phyloP scores from a whole-genome alignment of 2,113 vertebrate species.

The Taxidea taxus region DNA sequence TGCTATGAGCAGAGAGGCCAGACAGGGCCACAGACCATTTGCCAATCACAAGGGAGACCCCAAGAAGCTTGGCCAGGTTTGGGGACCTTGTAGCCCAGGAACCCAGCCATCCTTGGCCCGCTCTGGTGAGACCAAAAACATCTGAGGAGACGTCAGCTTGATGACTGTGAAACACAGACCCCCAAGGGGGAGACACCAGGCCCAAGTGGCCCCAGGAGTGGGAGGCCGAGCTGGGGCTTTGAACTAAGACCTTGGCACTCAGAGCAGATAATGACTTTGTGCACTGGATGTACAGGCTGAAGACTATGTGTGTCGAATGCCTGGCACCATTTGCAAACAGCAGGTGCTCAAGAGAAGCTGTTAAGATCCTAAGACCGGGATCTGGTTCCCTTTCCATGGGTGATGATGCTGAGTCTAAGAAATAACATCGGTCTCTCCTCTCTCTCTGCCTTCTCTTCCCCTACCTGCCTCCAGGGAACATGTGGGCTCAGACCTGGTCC shows the following conservation, averaged over 20 bases:
- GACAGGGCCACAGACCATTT: not conserved
- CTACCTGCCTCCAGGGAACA: conserved; percentile 88
- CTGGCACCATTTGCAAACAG: not conserved
- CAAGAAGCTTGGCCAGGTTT: not conserved
- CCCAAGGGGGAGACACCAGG: not conserved
- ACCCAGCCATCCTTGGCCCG: not conserved
- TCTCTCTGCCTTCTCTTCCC: not conserved
- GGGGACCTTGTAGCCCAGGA: not conserved
- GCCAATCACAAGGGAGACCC: not conserved
- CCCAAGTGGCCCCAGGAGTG: too few relatives aligned
- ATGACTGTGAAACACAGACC: not conserved
- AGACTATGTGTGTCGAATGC: not conserved
- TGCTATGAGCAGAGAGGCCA: not conserved
- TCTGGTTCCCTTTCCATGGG: not conserved
- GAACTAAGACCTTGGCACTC: not conserved
- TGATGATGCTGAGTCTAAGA: not conserved
- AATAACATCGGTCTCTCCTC: not conserved
- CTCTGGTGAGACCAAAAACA: not conserved
- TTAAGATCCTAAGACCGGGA: not conserved
- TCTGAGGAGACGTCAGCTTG: not conserved
- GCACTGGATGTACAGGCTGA: not conserved
- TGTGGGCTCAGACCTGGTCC: conserved; percentile 99
- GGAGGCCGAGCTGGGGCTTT: not conserved
- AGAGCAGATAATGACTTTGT: not conserved
- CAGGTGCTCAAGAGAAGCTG: not conserved